Evolutionary conservation across 23 tunicate species (phyloP).

Genomic region (Halocynthia aurantium): DNA sequence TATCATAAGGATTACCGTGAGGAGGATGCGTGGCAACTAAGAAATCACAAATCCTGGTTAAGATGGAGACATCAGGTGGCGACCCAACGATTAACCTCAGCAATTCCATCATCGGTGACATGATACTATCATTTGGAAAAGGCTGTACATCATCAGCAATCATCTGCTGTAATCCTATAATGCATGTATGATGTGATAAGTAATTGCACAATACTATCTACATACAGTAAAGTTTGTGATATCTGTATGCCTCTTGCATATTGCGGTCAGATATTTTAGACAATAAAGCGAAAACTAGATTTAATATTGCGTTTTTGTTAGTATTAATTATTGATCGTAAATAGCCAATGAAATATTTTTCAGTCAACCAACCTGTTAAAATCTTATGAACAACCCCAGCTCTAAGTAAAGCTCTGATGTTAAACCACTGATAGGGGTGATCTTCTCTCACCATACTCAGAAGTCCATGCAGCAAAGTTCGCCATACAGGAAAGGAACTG

Average conservation of each 20-base stretch:
- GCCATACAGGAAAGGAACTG: conserved; percentile 57
- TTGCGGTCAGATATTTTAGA: too few relatives aligned
- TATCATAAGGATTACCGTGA: conserved; percentile 23
- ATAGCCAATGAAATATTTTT: neutral
- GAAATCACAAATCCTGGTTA: conserved; percentile 67
- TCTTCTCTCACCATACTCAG: conserved; percentile 45
- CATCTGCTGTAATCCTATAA: conserved; percentile 74
- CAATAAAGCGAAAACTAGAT: too few relatives aligned
- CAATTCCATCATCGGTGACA: conserved; percentile 41
- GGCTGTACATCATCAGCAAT: conserved; percentile 29
- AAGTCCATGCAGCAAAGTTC: conserved; percentile 50
- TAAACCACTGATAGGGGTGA: conserved; percentile 88
- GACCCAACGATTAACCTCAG: conserved; percentile 79
- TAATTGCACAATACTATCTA: too few relatives aligned
- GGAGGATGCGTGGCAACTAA: conserved; percentile 81
- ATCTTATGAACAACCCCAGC: conserved; percentile 50
- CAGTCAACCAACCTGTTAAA: conserved; percentile 41
- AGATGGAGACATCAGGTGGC: conserved; percentile 56
- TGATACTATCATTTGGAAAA: conserved; percentile 42
- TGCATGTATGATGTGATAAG: neutral
- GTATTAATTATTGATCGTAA: neutral
- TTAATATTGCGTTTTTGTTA: too few relatives aligned
- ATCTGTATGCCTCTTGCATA: too few relatives aligned
- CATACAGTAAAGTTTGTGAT: too few relatives aligned
- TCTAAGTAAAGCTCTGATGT: conserved; percentile 53